Conservation (phyloP, 2,113 vertebrate species). For the Cyprinodon brontotheroides region DNA sequence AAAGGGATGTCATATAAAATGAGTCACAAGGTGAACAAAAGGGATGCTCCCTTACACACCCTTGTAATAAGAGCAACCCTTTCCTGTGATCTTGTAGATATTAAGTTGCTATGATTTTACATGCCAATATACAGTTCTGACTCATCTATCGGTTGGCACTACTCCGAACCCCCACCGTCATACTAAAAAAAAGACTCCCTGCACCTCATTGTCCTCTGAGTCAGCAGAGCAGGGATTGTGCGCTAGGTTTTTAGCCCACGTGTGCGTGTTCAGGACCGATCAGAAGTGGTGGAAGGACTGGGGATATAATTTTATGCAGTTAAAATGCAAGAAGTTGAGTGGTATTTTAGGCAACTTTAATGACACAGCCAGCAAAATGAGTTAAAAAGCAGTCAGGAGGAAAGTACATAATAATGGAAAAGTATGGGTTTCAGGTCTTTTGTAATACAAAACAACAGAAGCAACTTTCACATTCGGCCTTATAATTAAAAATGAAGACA, state of each 20-base stretch:
- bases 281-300: conserved; percentile 33
- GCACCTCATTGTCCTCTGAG: conserved; percentile 60
- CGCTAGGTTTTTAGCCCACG: conserved; percentile 51
- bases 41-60: conserved; percentile 29
- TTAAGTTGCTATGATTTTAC: conserved; percentile 38
- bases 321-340: conserved; percentile 37
- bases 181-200: conserved; percentile 66
- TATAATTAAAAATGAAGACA: conserved; percentile 32
- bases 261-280: conserved; percentile 44
- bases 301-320: conserved; percentile 44
- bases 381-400: conserved; percentile 41
- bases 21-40: conserved; percentile 36
- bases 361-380: conserved; percentile 29
- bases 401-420: conserved; percentile 52
- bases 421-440: conserved; percentile 30
- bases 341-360: conserved; percentile 50
- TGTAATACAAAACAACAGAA: conserved; percentile 24
- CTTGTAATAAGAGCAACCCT: conserved; percentile 39
- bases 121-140: conserved; percentile 30
- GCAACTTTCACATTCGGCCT: conserved; percentile 5
- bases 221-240: conserved; percentile 63
- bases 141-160: conserved; percentile 29
- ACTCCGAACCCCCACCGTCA: conserved; percentile 19
- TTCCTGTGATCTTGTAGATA: conserved; percentile 30
- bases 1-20: conserved; percentile 16